Conservation (phyloP, 1,140 invertebrate genomes). For the Drosophila setifemur region DNA sequence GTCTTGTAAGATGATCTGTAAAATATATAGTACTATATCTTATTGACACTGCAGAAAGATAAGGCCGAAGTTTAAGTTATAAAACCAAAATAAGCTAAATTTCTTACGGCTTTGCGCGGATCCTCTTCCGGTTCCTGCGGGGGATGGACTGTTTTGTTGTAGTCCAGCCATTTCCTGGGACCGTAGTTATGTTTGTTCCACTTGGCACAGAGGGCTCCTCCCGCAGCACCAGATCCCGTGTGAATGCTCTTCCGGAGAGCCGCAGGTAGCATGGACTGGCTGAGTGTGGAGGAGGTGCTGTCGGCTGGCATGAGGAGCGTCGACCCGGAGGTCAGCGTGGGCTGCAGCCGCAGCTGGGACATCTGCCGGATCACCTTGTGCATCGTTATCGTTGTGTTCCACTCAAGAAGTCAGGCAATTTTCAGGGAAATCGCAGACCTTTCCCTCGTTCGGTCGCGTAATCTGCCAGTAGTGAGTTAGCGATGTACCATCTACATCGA, state of each 20-base stretch:
- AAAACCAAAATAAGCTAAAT: too few species aligned
- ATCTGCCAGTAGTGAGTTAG: constrained; percentile 61
- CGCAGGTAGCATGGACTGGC: constrained; percentile 21
- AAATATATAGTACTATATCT: too few species aligned
- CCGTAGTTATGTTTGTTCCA: constrained; percentile 77
- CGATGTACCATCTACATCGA: too few species aligned
- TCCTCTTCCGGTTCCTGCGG: constrained; percentile 89
- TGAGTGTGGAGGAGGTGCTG: not conserved
- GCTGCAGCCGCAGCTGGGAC: constrained; percentile 46
- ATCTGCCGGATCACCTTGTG: constrained; percentile 60
- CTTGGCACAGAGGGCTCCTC: constrained; percentile 43
- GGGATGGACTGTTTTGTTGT: constrained; percentile 91
- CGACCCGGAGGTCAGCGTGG: constrained; percentile 14
- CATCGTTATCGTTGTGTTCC: constrained; percentile 38
- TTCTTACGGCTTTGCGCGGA: constrained; percentile 91
- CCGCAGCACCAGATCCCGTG: constrained; percentile 38
- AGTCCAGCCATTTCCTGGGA: constrained; percentile 84
- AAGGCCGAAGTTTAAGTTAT: too few species aligned
- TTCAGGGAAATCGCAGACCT: constrained; percentile 16
- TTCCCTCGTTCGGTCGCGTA: constrained; percentile 55
- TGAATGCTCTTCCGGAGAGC: constrained; percentile 50
- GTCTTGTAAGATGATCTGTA: too few species aligned
- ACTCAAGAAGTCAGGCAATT: constrained; percentile 16
- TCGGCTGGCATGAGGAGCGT: not conserved
- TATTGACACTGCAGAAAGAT: too few species aligned